Conservation (phyloP, 2,888 invertebrate genomes). For the Lacanobia oleracea region DNA sequence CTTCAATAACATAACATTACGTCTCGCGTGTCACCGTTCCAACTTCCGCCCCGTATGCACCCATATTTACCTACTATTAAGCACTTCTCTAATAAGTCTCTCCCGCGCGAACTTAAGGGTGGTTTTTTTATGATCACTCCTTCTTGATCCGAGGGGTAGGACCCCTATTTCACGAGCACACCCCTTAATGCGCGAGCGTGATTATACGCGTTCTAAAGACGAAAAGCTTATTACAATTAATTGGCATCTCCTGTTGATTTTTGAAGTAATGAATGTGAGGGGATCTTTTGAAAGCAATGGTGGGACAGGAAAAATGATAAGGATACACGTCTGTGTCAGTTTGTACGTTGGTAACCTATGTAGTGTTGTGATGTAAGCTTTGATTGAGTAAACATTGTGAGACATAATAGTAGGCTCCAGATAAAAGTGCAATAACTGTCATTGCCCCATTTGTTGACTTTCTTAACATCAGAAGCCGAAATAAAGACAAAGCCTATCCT, state of each 20-base stretch:
- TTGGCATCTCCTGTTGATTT: slow-evolving; percentile 66
- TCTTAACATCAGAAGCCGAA: too few species aligned
- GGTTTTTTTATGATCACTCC: slow-evolving; percentile 68
- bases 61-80: slow-evolving; percentile 67
- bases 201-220: slow-evolving; percentile 68
- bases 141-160: slow-evolving; percentile 60
- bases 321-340: not conserved
- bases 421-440: too few species aligned
- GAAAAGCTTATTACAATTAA: slow-evolving; percentile 69
- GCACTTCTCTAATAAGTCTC: slow-evolving; percentile 68
- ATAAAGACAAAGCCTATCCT: too few species aligned
- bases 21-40: not conserved
- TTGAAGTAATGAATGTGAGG: slow-evolving; percentile 49
- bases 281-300: slow-evolving; percentile 24
- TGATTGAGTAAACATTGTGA: too few species aligned
- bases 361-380: not conserved
- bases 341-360: not conserved
- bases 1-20: too few species aligned
- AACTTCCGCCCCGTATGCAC: slow-evolving; percentile 31
- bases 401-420: too few species aligned
- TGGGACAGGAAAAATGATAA: slow-evolving; percentile 4
- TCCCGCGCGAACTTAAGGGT: slow-evolving; percentile 64
- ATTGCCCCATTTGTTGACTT: too few species aligned
- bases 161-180: slow-evolving; percentile 52
- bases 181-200: slow-evolving; percentile 65